phyloP scores from a whole-genome alignment of 2,888 invertebrate species.

The Clanis bilineata region DNA sequence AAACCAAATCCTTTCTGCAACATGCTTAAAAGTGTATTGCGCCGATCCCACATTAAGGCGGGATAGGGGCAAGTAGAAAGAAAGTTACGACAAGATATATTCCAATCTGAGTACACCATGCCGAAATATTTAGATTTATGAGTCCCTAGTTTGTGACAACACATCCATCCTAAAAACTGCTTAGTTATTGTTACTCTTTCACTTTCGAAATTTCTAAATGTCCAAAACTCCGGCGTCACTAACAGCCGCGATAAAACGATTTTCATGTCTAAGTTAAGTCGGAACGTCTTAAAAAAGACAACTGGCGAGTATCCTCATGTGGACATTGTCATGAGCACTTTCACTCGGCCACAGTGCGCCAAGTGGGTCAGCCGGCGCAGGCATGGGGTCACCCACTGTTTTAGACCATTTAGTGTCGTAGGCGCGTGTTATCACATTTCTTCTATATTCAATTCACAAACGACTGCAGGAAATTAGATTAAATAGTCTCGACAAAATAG shows the following conservation, averaged over 20 bases:
- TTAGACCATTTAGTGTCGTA: background rate
- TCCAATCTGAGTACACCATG: too few relatives aligned
- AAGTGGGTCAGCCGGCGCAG: conserved; percentile 17
- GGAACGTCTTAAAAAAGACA: background rate
- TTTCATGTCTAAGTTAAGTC: background rate
- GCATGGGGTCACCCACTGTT: conserved; percentile 1
- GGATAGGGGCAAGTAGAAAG: too few relatives aligned
- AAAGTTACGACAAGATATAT: too few relatives aligned
- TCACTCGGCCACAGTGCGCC: conserved; percentile 14
- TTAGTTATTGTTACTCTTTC: background rate
- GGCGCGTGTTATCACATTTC: background rate
- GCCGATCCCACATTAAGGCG: too few relatives aligned
- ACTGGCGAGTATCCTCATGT: background rate
- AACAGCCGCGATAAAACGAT: background rate
- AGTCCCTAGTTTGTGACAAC: background rate
- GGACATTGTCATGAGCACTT: conserved; percentile 16
- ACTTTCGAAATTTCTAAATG: conserved; percentile 8
- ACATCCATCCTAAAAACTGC: background rate
- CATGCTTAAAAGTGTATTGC: too few relatives aligned
- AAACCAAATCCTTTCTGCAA: too few relatives aligned
- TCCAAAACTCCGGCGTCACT: background rate
- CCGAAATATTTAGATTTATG: background rate
- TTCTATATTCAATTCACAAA: background rate
- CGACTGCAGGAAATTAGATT: too few relatives aligned
- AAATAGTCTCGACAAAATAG: too few relatives aligned